Percentiles rank a stretch among this genome's conserved stretches.
Evolutionary conservation across 2,113 vertebrate species (phyloP).

Genomic region (Gadus macrocephalus): DNA sequence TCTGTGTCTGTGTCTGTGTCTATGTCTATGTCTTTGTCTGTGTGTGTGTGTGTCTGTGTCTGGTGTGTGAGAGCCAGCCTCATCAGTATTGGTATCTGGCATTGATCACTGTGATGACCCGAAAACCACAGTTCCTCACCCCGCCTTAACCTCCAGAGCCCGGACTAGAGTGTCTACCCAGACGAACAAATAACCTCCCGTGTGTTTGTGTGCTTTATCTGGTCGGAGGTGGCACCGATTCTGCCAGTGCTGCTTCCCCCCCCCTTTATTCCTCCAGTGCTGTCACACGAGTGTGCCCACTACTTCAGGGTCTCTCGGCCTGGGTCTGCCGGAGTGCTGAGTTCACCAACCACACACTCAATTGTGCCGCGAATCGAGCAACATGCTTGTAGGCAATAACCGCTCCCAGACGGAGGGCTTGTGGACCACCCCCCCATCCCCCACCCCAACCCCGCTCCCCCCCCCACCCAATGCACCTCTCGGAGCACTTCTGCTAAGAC

Average conservation of each 20-base stretch:
- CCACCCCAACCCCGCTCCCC: too few species aligned
- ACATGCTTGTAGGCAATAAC: too few species aligned
- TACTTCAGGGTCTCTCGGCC: too few species aligned
- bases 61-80: background rate
- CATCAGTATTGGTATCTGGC: slow-evolving; percentile 4
- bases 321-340: too few species aligned
- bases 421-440: too few species aligned
- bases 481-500: too few species aligned
- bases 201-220: background rate
- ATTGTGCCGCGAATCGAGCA: background rate
- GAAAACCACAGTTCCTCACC: background rate
- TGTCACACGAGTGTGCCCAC: too few species aligned
- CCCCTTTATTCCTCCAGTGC: background rate
- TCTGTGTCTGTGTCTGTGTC: too few species aligned
- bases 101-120: slow-evolving; percentile 16
- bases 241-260: background rate
- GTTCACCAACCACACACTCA: background rate
- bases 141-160: background rate
- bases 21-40: too few species aligned
- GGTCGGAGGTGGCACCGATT: background rate
- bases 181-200: background rate
- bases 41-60: too few species aligned
- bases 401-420: too few species aligned
- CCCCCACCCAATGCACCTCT: too few species aligned
- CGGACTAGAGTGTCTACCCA: background rate